These are phyloP conservation scores for Aleiodes testaceus DNA, from an alignment of 2,888 invertebrate genomes.

Conservation along the genomic window DNA sequence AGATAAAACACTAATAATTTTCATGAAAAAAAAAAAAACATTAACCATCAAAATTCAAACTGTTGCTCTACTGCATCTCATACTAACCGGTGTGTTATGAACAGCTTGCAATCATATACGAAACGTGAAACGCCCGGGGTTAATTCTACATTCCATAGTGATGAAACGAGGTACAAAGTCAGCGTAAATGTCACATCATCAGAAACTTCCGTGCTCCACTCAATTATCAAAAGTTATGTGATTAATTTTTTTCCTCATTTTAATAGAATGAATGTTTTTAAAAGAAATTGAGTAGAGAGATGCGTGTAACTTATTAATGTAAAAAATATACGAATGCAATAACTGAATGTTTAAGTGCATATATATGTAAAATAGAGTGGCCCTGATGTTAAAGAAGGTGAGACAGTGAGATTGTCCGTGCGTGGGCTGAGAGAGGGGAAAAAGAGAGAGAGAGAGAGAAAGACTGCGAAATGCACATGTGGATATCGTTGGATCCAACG, in stretches of 20 bases:
- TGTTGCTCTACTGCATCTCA: conserved; percentile 13
- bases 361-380: background rate
- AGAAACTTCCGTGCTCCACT: conserved; percentile 15
- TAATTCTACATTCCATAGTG: conserved; percentile 44
- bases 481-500: conserved; percentile 25
- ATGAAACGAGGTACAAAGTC: conserved; percentile 39
- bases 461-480: conserved; percentile 37
- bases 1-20: conserved; percentile 15
- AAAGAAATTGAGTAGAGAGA: too few relatives aligned
- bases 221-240: conserved; percentile 22
- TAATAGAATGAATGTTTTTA: too few relatives aligned
- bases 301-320: too few relatives aligned
- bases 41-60: conserved; percentile 10
- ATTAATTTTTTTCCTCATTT: background rate
- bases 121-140: conserved; percentile 42
- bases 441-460: conserved; percentile 44
- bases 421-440: conserved; percentile 57
- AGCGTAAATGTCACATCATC: conserved; percentile 28
- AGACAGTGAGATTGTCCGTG: conserved; percentile 57
- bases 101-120: conserved; percentile 40
- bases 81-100: conserved; percentile 25
- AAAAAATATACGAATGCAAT: conserved; percentile 6
- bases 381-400: conserved; percentile 29
- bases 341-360: conserved; percentile 14
- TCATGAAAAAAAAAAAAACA: background rate